A percentile compares a stretch with the other conserved stretches of the same genome.
Evolutionary conservation across 2,113 vertebrate genomes (phyloP).

Genomic region (Aptenodytes forsteri): DNA sequence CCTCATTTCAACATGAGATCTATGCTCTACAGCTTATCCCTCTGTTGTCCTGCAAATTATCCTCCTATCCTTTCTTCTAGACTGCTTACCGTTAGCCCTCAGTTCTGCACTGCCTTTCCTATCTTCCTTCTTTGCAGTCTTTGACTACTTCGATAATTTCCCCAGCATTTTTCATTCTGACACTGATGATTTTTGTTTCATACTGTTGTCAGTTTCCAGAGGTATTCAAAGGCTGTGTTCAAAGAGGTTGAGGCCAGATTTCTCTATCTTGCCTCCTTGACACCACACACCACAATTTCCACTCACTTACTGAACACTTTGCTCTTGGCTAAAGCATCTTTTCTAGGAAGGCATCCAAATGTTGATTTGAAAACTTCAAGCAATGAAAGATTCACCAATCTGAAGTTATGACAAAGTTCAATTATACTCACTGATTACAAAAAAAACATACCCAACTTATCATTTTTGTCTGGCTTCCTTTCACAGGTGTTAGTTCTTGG

Average conservation of each 20-base stretch:
- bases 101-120: neutral
- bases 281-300: neutral
- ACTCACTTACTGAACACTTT: neutral
- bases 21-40: neutral
- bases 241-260: neutral
- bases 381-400: neutral
- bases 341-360: slow-evolving; percentile 28
- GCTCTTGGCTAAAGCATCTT: slow-evolving; percentile 16
- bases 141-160: neutral
- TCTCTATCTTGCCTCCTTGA: neutral
- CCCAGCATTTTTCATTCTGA: neutral
- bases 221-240: neutral
- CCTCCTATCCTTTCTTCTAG: neutral
- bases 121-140: neutral
- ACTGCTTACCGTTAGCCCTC: neutral
- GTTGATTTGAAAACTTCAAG: slow-evolving; percentile 11
- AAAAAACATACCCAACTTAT: neutral
- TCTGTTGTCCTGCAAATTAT: neutral
- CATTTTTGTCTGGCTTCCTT: neutral
- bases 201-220: neutral
- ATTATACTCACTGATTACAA: neutral
- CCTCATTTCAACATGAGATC: neutral
- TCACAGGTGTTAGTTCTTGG: neutral
- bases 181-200: neutral
- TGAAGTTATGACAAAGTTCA: neutral